Evolutionary conservation across 2,888 invertebrate genomes (phyloP), one percentile per base, ranked within the genome.

Genomic region (Opisthograptis luteolata): DNA sequence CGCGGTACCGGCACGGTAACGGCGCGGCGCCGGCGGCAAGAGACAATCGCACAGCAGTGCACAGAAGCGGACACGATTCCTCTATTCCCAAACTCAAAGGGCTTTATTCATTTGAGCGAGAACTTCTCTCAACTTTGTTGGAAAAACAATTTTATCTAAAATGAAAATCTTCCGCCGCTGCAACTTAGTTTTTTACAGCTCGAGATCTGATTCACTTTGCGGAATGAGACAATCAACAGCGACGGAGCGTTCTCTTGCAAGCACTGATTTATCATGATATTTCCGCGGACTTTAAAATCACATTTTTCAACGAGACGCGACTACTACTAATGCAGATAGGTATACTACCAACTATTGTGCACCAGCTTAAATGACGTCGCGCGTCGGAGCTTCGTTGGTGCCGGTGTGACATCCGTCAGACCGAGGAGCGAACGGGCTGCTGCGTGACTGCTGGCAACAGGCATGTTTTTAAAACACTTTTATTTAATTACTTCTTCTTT

Each of bases 131-230:
- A 55, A 57, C 55, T 56, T 50, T 46, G 50, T 48, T 52, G 46
- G 31, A 46, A 53, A 56, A 58, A 61, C 58, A 58, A 55, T 56
- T 55, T 58, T 62, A 62, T 62, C 60, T 62, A 55, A 60, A 62
- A 60, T 62, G 58, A 58, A 58, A 57, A 60, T 62, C 62, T 62
- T 50, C 50, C 34, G 35, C 19, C 39, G 46, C 24, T 55, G 58
- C 58, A 49, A 54, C 58, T 55, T 43, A 53, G 55, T 53, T 52
- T 52, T 58, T 56, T 57, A 55, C 54, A 45, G 42, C 48, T 47
- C 51, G 31, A 54, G 50, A 52, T 55, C 53, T 53, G 40, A 60
- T 60, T 60, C 60, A 55, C 46, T 59, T 46, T 50, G 44, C 22
- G 45, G 45, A 53, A 49, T 50, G 53, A 54, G 55, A 36, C 45